These are phyloP conservation scores for Nothocercus nigrocapillus DNA, from an alignment of 2,113 vertebrate genomes.

Conservation along the genomic window DNA sequence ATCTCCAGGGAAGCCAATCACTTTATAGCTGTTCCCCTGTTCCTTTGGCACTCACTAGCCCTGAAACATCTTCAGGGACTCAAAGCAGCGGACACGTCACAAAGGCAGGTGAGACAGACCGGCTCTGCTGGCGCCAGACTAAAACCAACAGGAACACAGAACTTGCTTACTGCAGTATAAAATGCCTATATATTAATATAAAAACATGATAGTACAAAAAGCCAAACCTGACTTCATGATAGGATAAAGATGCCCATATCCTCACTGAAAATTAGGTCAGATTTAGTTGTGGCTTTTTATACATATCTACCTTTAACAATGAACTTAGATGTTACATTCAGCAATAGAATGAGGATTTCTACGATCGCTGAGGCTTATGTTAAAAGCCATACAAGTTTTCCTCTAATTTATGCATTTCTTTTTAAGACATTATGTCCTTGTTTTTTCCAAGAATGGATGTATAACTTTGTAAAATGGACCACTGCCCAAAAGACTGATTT, in stretches of 20 bases:
- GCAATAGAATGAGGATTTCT: background rate
- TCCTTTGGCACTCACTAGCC: accelerated
- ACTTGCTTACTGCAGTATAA: background rate
- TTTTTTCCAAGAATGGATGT: slow-evolving; percentile 38
- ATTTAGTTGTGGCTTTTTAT: background rate
- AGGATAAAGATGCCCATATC: background rate
- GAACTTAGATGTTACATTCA: background rate
- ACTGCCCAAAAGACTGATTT: slow-evolving; percentile 57
- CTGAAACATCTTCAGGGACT: background rate
- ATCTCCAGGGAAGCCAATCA: background rate
- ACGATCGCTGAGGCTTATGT: background rate
- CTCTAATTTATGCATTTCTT: slow-evolving; percentile 36
- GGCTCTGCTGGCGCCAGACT: background rate
- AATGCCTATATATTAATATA: background rate
- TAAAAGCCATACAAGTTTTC: background rate
- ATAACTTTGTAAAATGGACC: slow-evolving; percentile 54
- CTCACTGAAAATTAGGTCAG: background rate
- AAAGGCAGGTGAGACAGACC: background rate
- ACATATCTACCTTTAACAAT: background rate
- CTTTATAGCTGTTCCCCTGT: background rate
- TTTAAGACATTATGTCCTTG: background rate
- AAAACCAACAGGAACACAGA: background rate
- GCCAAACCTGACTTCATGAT: background rate
- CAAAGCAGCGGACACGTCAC: background rate
- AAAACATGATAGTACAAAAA: background rate